Percentiles rank a stretch among this genome's conserved stretches.
Evolutionary conservation across 2,888 invertebrate genomes (phyloP).

Genomic region (Athetis lepigone): DNA sequence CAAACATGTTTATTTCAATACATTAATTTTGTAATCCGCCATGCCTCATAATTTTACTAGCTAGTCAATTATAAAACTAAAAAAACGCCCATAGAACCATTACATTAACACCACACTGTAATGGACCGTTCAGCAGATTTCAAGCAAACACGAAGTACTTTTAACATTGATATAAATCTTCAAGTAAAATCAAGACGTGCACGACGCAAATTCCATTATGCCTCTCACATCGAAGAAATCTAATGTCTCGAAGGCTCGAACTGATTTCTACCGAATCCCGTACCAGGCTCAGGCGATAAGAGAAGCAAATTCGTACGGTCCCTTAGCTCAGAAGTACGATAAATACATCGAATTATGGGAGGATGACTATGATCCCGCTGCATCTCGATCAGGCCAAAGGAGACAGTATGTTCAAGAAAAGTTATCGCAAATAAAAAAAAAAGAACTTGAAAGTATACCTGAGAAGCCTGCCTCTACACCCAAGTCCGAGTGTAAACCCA

Average conservation of each 20-base stretch:
- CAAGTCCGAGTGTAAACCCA: constrained; percentile 1
- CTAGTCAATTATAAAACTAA: background rate
- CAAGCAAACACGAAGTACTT: background rate
- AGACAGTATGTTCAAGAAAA: background rate
- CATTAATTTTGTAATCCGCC: background rate
- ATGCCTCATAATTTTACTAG: background rate
- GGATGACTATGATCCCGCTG: constrained; percentile 2
- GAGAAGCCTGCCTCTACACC: background rate
- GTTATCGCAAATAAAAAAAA: background rate
- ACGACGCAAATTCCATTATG: constrained; percentile 11
- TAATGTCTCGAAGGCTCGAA: background rate
- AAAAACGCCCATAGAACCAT: background rate
- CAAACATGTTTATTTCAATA: background rate
- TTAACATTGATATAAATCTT: background rate
- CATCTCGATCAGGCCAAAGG: background rate
- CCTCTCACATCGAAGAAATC: constrained; percentile 11
- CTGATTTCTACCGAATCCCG: background rate
- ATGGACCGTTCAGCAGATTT: constrained; percentile 24
- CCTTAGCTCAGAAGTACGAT: constrained; percentile 19
- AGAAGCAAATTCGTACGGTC: constrained; percentile 1
- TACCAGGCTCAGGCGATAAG: constrained; percentile 24
- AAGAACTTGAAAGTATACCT: background rate
- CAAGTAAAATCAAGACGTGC: background rate
- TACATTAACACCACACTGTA: background rate
- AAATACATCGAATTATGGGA: constrained; percentile 27